These are phyloP conservation scores for Onthophagus taurus DNA, from an alignment of 1,140 invertebrate species.

Conservation along the genomic window DNA sequence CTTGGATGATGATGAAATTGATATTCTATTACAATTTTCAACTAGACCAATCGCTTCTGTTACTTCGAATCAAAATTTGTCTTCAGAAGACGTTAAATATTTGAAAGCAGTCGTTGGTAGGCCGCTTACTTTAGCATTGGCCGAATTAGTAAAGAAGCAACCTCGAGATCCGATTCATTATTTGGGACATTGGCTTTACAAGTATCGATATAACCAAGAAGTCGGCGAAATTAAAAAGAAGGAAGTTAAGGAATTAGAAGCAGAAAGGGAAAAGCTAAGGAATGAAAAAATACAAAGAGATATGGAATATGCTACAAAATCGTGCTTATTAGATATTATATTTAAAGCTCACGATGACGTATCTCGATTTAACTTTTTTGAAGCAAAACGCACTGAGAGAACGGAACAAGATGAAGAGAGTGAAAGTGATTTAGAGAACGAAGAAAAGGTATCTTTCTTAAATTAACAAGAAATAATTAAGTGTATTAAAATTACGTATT, in stretches of 20 bases:
- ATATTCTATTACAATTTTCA: no score
- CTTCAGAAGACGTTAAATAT: constrained; percentile 32
- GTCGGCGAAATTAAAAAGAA: constrained; percentile 24
- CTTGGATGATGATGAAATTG: no score
- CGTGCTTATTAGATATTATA: constrained; percentile 28
- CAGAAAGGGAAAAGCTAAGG: constrained; percentile 26
- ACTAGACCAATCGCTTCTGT: no score
- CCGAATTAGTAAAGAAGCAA: constrained; percentile 34
- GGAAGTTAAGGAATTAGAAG: constrained; percentile 26
- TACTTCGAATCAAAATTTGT: no score
- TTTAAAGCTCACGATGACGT: constrained; percentile 26
- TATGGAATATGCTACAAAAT: constrained; percentile 27
- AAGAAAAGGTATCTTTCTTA: no score
- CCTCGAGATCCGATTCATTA: constrained; percentile 38
- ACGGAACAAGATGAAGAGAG: no score
- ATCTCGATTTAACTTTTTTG: constrained; percentile 25
- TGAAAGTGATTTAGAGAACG: no score
- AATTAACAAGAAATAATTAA: no score
- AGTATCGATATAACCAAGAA: constrained; percentile 37
- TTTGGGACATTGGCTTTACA: constrained; percentile 37
- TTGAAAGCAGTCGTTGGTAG: constrained; percentile 32
- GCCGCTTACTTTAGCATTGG: constrained; percentile 33
- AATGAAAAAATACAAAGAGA: no score
- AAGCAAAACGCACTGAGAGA: no score
- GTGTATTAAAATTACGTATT: no score